Evolutionary conservation across 2,113 vertebrate genomes (phyloP), one percentile per base, ranked within the genome.

Genomic region (Thymallus thymallus): DNA sequence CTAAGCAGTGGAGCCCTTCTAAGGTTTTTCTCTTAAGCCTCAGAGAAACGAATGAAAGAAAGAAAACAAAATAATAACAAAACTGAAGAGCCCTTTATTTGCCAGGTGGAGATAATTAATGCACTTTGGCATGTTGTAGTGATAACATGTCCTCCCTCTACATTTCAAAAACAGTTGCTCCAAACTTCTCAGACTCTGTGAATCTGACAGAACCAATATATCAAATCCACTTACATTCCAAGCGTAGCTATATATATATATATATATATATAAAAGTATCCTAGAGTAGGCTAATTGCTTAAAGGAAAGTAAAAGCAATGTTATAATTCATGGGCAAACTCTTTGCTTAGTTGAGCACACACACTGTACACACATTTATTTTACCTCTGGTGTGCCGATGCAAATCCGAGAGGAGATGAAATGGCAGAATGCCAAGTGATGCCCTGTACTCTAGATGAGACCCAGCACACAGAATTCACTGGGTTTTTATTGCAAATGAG

Each of bases 401-500:
- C 10, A 55, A 55, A 55, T 3, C 58, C 2, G 20, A 4, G 20
- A 22, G 58, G 16, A 61, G 58, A 61, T 22, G 1, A 61, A 61
- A 55, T 61, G 58, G 20, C 58, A 22, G 58, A 20, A 61, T 22
- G 20, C 24, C 61, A 63, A 29, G 4, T 23, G 22, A 5, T 56
- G 68, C 68, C 46, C 48, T 70, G 71, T 23, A 46, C 35, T 46
- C 32, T 13, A 22, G 65, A 20, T 3, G 46, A 32, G 41, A 24
- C 58, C n/a, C 22, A 16, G 29, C 68, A 32, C 63, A 67, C 67
- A 68, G 48, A 73, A 80, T 72, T 71, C 67, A 35, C 41, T 26
- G 16, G 10, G 46, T 66, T 60, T 72, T 80, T 79, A 64, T 77
- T 79, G 69, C 58, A 76, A 73, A 85, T 77, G 61, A 89, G 79